phyloP scores from a whole-genome alignment of 2,888 invertebrate species.

The Ormyrus rosae region DNA sequence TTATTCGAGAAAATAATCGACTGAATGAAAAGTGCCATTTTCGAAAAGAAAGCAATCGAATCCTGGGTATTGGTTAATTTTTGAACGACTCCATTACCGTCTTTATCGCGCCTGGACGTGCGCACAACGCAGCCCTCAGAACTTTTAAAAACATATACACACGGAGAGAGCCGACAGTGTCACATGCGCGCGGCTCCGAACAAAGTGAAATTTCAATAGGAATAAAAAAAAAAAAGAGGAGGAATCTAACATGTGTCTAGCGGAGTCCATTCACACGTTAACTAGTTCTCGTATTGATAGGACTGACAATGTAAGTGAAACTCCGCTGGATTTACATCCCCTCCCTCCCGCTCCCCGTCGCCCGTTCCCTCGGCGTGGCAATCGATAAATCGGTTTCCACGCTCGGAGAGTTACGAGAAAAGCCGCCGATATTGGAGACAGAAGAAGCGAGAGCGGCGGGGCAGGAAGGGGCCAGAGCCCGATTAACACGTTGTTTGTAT shows the following conservation, averaged over 20 bases:
- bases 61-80: conserved; percentile 23
- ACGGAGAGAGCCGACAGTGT: background rate
- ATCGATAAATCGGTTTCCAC: conserved; percentile 64
- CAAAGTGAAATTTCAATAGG: conserved; percentile 42
- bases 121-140: conserved; percentile 4
- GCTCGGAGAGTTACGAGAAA: conserved; percentile 55
- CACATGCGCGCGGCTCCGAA: background rate
- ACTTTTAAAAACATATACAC: conserved; percentile 28
- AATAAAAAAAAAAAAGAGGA: conserved; percentile 26
- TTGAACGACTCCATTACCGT: conserved; percentile 15
- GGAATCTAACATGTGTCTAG: conserved; percentile 50
- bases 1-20: too few relatives aligned
- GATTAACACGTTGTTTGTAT: conserved; percentile 76
- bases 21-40: too few relatives aligned
- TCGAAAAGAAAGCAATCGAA: background rate
- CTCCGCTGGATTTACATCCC: conserved; percentile 36
- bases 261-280: conserved; percentile 51
- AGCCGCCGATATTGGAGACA: conserved; percentile 20
- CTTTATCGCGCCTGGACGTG: conserved; percentile 9
- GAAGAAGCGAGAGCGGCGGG: conserved; percentile 18
- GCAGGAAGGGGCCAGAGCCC: conserved; percentile 57
- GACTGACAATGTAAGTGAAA: conserved; percentile 43
- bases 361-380: conserved; percentile 4
- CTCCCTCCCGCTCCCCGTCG: background rate
- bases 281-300: conserved; percentile 52